Base-by-base conservation (phyloP, 2,113 vertebrate genomes). In the Callaeas wilsoni region DNA sequence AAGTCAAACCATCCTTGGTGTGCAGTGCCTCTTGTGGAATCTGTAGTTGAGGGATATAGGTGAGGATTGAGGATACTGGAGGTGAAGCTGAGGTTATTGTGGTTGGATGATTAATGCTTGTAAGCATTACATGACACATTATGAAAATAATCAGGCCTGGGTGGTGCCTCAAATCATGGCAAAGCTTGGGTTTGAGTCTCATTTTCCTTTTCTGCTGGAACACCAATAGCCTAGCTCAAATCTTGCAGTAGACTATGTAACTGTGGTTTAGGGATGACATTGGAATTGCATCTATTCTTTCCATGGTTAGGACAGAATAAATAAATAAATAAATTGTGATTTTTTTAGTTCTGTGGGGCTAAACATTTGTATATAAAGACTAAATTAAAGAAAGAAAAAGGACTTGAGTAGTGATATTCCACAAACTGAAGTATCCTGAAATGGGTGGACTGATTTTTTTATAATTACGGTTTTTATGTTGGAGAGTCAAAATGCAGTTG, bases 61-160 rank as follows among this genome's bases (percentile, higher is more conserved):
- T 77, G 50, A 65, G 50, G 71, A 8, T 20, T 69, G 56, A 68
- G 74, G 74, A n/a, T 49, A 3, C 49, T 65, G 57, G 63, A 91
- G 92, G 53, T 88, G 91, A 95, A 89, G 39, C 68, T 84, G 35
- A 57, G 91, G 87, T 93, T 89, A 18, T 37, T 94, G 94, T 0
- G 42, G 68, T 67, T 93, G 68, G 68, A 2, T 92, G 91, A 65
- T 86, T 84, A 75, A 84, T 89, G 3, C 73, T 62, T 37, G 71
- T 69, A 62, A 87, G 88, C 0, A 1, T 90, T 90, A 59, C 42
- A 12, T 94, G 82, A 87, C 74, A 46, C 57, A 60, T 86, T 1
- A 0, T 81, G 65, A 62, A 84, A 90, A 42, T 89, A 62, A 81
- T 70, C n/a, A 84, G 42, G 8, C 55, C 41, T 80, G 67, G 19